Evolutionary conservation across 1,140 invertebrate species (phyloP).

Genomic region (Drosophila ambigua): DNA sequence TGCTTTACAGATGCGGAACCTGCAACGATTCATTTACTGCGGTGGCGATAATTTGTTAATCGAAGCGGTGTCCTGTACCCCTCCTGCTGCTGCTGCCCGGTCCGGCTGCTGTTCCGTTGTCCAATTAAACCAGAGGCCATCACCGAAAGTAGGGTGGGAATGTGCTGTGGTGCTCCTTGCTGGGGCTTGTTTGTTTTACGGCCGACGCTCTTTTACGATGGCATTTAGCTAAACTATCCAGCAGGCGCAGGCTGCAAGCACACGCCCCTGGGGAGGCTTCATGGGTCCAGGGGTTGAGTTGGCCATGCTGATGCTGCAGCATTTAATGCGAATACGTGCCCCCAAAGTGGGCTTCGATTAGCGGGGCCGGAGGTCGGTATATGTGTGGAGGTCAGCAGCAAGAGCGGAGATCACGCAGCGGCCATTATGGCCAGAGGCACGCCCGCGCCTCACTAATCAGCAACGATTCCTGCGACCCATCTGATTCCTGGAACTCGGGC

Average conservation of each 20-base stretch:
- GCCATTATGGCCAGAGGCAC: slow-evolving; percentile 57
- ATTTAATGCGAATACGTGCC: slow-evolving; percentile 71
- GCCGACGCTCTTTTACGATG: slow-evolving; percentile 59
- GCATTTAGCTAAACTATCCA: slow-evolving; percentile 77
- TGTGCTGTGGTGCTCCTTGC: slow-evolving; percentile 3
- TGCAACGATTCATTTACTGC: slow-evolving; percentile 73
- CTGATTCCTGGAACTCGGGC: not conserved
- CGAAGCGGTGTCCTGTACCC: slow-evolving; percentile 32
- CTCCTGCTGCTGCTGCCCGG: slow-evolving; percentile 6
- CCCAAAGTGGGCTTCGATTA: slow-evolving; percentile 55
- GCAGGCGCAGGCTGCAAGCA: slow-evolving; percentile 3
- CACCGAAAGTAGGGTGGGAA: slow-evolving; percentile 68
- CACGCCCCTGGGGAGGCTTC: slow-evolving; percentile 30
- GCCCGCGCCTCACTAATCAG: slow-evolving; percentile 55
- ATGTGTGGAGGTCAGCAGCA: slow-evolving; percentile 28
- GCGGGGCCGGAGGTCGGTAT: slow-evolving; percentile 5
- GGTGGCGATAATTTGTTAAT: slow-evolving; percentile 76
- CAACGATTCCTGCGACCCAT: slow-evolving; percentile 6
- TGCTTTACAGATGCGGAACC: slow-evolving; percentile 34
- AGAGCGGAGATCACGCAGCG: slow-evolving; percentile 47
- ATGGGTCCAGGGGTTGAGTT: slow-evolving; percentile 13
- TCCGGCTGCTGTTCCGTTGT: slow-evolving; percentile 34
- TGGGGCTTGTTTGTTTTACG: slow-evolving; percentile 45
- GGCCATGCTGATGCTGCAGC: slow-evolving; percentile 55
- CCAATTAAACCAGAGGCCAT: slow-evolving; percentile 53